phyloP scores from a whole-genome alignment of 23 tunicate genomes.

The Trididemnum clinides region DNA sequence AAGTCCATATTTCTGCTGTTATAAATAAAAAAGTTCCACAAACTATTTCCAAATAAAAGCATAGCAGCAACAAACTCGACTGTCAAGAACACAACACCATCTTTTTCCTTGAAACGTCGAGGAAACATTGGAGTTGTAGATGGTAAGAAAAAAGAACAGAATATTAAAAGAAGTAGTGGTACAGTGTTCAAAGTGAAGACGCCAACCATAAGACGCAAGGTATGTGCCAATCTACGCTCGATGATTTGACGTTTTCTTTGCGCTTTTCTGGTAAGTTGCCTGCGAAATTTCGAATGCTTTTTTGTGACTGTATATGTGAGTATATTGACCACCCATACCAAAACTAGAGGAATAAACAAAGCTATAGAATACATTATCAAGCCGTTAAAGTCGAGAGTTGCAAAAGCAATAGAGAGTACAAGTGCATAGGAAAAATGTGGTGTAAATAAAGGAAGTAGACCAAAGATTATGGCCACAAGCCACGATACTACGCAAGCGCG shows the following conservation, averaged over 20 bases:
- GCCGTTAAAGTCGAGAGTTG: slow-evolving; percentile 23
- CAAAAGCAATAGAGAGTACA: slow-evolving; percentile 40
- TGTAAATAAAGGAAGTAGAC: slow-evolving; percentile 50
- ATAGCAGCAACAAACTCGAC: slow-evolving; percentile 40
- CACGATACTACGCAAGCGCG: slow-evolving; percentile 40
- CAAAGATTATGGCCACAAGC: slow-evolving; percentile 51
- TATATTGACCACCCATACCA: slow-evolving; percentile 66
- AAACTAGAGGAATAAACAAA: slow-evolving; percentile 50
- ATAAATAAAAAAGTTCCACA: slow-evolving; percentile 83
- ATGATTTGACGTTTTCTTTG: background rate
- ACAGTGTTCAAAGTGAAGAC: slow-evolving; percentile 54
- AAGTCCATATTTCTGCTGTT: slow-evolving; percentile 60
- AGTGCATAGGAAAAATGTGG: slow-evolving; percentile 42
- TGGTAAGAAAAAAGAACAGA: slow-evolving; percentile 39
- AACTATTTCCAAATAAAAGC: slow-evolving; percentile 58
- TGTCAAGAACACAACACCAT: background rate
- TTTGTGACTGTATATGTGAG: slow-evolving; percentile 46
- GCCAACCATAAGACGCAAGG: slow-evolving; percentile 73
- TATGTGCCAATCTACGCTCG: slow-evolving; percentile 66
- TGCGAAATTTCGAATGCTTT: slow-evolving; percentile 51
- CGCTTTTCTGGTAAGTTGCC: slow-evolving; percentile 19
- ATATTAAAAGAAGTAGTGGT: slow-evolving; percentile 41
- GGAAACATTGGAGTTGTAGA: background rate
- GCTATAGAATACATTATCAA: slow-evolving; percentile 41
- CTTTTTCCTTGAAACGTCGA: background rate